Conservation (phyloP, 2,888 invertebrate genomes). For the Trissoscelio sp. region DNA sequence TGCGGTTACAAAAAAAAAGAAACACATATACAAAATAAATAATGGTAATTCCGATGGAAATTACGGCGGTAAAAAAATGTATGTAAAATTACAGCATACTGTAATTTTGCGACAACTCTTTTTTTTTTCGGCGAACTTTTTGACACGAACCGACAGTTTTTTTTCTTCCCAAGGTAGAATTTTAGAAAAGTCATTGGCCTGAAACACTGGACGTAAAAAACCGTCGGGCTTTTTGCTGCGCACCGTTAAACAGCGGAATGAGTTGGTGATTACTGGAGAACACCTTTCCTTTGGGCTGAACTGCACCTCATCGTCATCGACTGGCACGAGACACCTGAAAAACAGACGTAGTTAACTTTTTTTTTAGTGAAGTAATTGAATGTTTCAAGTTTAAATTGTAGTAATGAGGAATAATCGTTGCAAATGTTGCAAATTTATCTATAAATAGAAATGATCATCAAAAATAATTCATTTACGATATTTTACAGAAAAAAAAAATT, state of each 20-base stretch:
- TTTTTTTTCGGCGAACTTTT: slow-evolving; percentile 7
- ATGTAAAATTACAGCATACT: neutral
- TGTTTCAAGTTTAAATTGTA: too few relatives aligned
- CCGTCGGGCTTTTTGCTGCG: slow-evolving; percentile 39
- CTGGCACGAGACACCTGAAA: slow-evolving; percentile 74
- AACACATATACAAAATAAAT: slow-evolving; percentile 42
- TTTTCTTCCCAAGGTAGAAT: slow-evolving; percentile 32
- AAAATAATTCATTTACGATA: too few relatives aligned
- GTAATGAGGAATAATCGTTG: too few relatives aligned
- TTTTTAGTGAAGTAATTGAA: too few relatives aligned
- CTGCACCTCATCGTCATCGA: slow-evolving; percentile 68
- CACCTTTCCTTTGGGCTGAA: slow-evolving; percentile 52
- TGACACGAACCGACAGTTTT: neutral
- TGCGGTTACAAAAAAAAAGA: slow-evolving; percentile 8
- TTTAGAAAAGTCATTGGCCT: slow-evolving; percentile 44
- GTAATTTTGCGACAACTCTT: neutral
- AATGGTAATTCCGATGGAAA: neutral
- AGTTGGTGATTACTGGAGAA: slow-evolving; percentile 41
- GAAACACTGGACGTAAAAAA: slow-evolving; percentile 51
- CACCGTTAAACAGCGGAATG: slow-evolving; percentile 48
- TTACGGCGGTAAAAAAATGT: too few relatives aligned
- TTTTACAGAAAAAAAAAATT: too few relatives aligned
- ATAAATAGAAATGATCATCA: too few relatives aligned
- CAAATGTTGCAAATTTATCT: too few relatives aligned
- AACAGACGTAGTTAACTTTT: slow-evolving; percentile 46